Conservation (phyloP, 2,888 invertebrate genomes). For the Drosophila vallismaia region DNA sequence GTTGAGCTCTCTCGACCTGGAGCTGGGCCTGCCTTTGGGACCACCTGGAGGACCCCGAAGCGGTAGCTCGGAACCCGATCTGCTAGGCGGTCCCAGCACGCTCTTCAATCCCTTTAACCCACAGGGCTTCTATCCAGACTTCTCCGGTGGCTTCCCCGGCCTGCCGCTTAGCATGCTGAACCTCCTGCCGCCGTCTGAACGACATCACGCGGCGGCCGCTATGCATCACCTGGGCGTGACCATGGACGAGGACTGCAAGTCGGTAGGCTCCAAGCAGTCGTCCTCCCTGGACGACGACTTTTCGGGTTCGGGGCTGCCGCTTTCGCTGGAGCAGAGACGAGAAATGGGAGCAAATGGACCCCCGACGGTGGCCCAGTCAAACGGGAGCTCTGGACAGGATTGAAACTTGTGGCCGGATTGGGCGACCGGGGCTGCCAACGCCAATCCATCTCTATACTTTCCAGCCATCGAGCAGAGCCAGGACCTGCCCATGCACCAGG, state of each 20-base stretch:
- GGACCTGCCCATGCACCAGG: conserved; percentile 42
- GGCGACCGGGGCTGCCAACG: conserved; percentile 77
- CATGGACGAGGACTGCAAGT: conserved; percentile 88
- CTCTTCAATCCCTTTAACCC: conserved; percentile 91
- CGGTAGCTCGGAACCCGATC: conserved; percentile 88
- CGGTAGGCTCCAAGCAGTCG: conserved; percentile 86
- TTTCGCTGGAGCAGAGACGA: conserved; percentile 73
- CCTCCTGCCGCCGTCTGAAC: conserved; percentile 89
- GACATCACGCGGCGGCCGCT: conserved; percentile 86
- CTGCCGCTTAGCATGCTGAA: conserved; percentile 94
- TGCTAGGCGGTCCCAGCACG: conserved; percentile 86
- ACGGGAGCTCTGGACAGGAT: conserved; percentile 89
- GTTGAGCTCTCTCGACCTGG: conserved; percentile 65
- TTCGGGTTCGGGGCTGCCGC: conserved; percentile 85
- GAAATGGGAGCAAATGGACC: conserved; percentile 56
- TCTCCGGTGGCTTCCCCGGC: conserved; percentile 90
- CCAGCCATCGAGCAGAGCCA: conserved; percentile 77
- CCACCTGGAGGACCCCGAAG: conserved; percentile 85
- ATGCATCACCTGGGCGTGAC: conserved; percentile 85
- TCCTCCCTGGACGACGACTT: conserved; percentile 86
- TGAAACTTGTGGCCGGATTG: conserved; percentile 85
- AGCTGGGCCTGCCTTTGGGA: conserved; percentile 69
- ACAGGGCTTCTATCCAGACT: conserved; percentile 92
- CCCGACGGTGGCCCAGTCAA: conserved; percentile 82
- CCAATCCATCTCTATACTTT: conserved; percentile 84